Percentiles rank a stretch among this genome's conserved stretches.
phyloP scores from a whole-genome alignment of 2,888 invertebrate species.

The Rhaphigaster nebulosa region DNA sequence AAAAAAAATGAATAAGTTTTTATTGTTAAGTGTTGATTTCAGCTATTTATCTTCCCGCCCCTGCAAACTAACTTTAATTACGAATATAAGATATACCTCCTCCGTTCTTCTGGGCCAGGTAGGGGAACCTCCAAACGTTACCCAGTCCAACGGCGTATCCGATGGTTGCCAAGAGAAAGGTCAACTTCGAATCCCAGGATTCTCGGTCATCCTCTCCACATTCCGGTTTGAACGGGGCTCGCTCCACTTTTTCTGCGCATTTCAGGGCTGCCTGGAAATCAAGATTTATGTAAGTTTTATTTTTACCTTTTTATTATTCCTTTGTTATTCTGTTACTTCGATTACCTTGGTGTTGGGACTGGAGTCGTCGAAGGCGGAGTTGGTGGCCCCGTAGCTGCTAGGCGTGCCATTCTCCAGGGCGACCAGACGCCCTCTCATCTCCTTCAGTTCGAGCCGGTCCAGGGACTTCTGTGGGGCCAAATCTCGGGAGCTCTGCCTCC shows the following conservation, averaged over 20 bases:
- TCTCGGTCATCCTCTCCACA: slow-evolving; percentile 81
- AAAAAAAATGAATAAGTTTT: no score
- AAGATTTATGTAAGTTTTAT: no score
- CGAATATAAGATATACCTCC: slow-evolving; percentile 74
- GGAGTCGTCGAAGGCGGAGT: slow-evolving; percentile 82
- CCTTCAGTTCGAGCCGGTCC: slow-evolving; percentile 88
- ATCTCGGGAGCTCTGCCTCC: slow-evolving; percentile 90
- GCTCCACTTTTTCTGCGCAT: slow-evolving; percentile 57
- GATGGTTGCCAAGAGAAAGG: slow-evolving; percentile 92
- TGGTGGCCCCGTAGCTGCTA: slow-evolving; percentile 85
- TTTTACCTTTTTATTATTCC: not conserved
- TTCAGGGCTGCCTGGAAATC: slow-evolving; percentile 60
- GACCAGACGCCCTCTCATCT: slow-evolving; percentile 85
- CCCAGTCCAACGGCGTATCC: slow-evolving; percentile 95
- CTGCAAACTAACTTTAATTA: not conserved
- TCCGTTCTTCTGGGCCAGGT: slow-evolving; percentile 94
- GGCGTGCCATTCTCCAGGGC: slow-evolving; percentile 74
- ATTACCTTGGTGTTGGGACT: slow-evolving; percentile 70
- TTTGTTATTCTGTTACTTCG: not conserved
- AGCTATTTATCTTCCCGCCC: no score
- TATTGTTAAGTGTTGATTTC: no score
- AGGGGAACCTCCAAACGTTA: slow-evolving; percentile 96
- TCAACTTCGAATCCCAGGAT: slow-evolving; percentile 94
- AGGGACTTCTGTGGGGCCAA: slow-evolving; percentile 84
- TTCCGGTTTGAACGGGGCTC: slow-evolving; percentile 74